These are phyloP conservation scores for Brachionus paranguensis DNA, from an alignment of 1,140 invertebrate species.

Conservation along the genomic window DNA sequence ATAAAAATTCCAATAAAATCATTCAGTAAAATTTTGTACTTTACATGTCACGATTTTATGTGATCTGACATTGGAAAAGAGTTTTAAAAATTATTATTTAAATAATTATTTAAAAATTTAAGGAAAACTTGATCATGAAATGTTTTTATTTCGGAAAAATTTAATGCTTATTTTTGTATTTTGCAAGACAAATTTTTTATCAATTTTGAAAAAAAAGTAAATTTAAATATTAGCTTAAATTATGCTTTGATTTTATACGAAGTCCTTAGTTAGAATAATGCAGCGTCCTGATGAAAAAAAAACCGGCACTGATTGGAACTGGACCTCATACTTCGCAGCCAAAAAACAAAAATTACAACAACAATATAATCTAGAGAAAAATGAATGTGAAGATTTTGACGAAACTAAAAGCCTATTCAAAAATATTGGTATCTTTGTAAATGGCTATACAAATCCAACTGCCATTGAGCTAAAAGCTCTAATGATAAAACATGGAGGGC, in stretches of 20 bases:
- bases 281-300: constrained; percentile 26
- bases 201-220: background rate
- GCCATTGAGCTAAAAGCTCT: constrained; percentile 32
- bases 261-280: background rate
- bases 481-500: constrained; percentile 25
- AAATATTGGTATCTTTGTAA: constrained; percentile 24
- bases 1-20: too few species aligned
- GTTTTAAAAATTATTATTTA: too few species aligned
- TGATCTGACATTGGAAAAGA: too few species aligned
- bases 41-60: too few species aligned
- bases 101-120: background rate
- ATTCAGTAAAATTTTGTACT: too few species aligned
- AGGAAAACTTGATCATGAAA: background rate
- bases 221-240: background rate
- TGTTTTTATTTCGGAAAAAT: background rate
- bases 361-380: background rate
- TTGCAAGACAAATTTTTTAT: background rate
- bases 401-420: constrained; percentile 14
- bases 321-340: constrained; percentile 21
- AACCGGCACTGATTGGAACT: background rate
- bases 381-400: background rate
- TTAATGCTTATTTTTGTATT: background rate
- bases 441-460: constrained; percentile 32
- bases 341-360: constrained; percentile 31
- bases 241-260: background rate